Evolutionary conservation across 2,888 invertebrate species (phyloP), one percentile per base, ranked within the genome.

Genomic region (Allophyes oxyacanthae): DNA sequence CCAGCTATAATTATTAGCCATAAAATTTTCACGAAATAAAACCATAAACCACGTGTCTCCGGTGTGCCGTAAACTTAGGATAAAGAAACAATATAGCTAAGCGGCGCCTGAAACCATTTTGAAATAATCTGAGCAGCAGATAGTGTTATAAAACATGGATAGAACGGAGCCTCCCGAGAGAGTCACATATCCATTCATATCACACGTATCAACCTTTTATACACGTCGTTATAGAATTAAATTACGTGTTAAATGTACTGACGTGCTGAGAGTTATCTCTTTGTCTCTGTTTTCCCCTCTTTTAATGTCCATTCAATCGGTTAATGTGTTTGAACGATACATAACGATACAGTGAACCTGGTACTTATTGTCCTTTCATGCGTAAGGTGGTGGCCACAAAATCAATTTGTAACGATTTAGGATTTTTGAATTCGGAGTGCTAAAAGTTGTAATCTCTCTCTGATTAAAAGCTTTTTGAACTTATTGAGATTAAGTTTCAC

Each of bases 91-190:
- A 52, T 42, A 51, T 60, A 30, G 30, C 45, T 3, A 25, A 20
- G 41, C 37, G 37, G 50, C 41, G 25, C 32, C 40, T 38, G 50
- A 45, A 58, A 37, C 56, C 40, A 72, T 60, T 75, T 55, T 58
- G 62, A 63, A 60, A 72, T 64, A 72, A 74, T 69, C 72, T 72
- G 56, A 54, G 59, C 43, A 45, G 14, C 28, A 52, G 65, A 69
- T 72, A 76, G 69, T 48, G 56, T 43, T 61, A 65, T 76, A 61
- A 69, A 74, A 76, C 73, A 69, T 72, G 60, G 49, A 76, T 56
- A 30, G 55, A 20, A 38, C 38, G 46, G 49, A 34, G 45, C 52
- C 41, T 46, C 68, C 48, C 61, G 8, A 2, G 71, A 63, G 69
- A 38, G 45, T 52, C 55, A 49, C 64, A 60, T 37, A 74, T 64